Evolutionary conservation across 23 tunicate species (phyloP).

Genomic region (Trididemnum nubilum): DNA sequence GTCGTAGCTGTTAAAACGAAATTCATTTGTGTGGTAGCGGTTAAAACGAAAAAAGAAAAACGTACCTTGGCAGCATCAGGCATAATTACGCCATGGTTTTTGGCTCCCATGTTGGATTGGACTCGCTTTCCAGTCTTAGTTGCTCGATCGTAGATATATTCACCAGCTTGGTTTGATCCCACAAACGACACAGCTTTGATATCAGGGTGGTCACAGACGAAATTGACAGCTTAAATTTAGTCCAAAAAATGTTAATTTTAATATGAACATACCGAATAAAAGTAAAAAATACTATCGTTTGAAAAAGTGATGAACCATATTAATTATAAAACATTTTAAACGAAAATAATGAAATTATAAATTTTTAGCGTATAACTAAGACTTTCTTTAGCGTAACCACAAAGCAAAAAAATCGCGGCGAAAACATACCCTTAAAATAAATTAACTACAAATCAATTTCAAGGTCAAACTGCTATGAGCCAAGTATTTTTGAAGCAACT

Average conservation of each 20-base stretch:
- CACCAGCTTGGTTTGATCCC: constrained; percentile 98
- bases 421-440: too few relatives aligned
- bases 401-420: too few relatives aligned
- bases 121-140: constrained; percentile 93
- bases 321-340: neutral
- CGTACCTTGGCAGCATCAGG: constrained; percentile 98
- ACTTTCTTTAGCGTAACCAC: too few relatives aligned
- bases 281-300: neutral
- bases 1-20: too few relatives aligned
- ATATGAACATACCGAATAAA: neutral
- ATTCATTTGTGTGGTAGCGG: too few relatives aligned
- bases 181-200: constrained; percentile 97
- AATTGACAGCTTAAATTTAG: constrained; percentile 94
- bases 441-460: too few relatives aligned
- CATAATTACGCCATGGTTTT: constrained; percentile 97
- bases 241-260: neutral
- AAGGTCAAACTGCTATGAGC: too few relatives aligned
- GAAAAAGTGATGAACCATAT: neutral
- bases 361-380: too few relatives aligned
- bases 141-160: constrained; percentile 95
- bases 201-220: constrained; percentile 90
- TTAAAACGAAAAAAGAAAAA: too few relatives aligned
- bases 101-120: constrained; percentile 99
- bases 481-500: too few relatives aligned
- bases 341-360: neutral